These are phyloP conservation scores for Glareola pratincola DNA, from an alignment of 2,113 vertebrate genomes.

Conservation along the genomic window DNA sequence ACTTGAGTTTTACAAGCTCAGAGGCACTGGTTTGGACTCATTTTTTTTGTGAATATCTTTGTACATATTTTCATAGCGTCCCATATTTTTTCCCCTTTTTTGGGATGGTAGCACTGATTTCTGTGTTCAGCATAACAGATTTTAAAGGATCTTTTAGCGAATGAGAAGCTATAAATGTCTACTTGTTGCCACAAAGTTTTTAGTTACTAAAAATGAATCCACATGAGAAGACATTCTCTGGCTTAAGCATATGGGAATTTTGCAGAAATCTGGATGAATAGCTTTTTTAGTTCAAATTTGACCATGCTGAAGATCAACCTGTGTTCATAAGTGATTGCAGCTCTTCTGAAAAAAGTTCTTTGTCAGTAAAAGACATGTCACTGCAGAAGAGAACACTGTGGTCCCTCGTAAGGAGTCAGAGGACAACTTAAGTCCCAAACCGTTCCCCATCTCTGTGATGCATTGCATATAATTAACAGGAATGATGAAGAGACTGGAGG, in stretches of 20 bases:
- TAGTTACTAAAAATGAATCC: not conserved
- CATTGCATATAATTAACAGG: slow-evolving; percentile 12
- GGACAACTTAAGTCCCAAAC: not conserved
- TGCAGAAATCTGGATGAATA: not conserved
- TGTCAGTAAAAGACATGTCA: not conserved
- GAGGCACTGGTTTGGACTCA: not conserved
- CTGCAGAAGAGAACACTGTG: not conserved
- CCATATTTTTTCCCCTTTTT: not conserved
- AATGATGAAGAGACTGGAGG: slow-evolving; percentile 45
- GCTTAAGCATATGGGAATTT: not conserved
- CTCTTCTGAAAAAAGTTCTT: not conserved
- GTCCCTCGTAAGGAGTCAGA: not conserved
- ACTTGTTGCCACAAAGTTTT: not conserved
- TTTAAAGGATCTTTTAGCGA: not conserved
- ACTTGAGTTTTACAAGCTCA: not conserved
- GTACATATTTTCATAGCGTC: not conserved
- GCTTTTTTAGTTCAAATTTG: not conserved
- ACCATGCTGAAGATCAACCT: not conserved
- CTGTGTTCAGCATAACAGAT: not conserved
- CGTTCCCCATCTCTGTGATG: not conserved
- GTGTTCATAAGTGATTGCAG: not conserved
- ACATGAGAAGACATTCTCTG: not conserved
- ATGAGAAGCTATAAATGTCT: not conserved
- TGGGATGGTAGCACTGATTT: not conserved
- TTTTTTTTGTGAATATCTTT: not conserved